Conservation (phyloP, 2,797 vertebrate species). For the Semaprochilodus insignis region DNA sequence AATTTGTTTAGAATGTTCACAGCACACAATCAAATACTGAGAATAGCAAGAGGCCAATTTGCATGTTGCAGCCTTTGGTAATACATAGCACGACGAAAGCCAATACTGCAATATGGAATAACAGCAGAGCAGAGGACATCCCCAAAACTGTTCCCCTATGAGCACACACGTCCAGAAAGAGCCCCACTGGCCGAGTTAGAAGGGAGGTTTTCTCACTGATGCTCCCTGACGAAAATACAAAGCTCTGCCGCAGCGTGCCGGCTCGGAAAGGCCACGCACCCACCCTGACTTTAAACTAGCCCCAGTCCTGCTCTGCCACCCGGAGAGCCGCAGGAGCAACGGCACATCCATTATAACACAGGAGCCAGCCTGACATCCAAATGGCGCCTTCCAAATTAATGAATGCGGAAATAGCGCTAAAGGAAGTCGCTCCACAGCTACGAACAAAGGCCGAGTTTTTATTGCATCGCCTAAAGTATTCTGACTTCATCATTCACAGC, state of each 20-base stretch:
- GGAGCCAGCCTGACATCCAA: constrained; percentile 1
- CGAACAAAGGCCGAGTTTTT: no score
- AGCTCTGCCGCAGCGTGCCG: constrained; percentile 18
- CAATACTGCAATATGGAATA: no score
- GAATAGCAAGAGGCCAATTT: no score
- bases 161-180: neutral
- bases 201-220: neutral
- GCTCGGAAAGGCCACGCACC: constrained; percentile 31
- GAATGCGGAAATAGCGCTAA: neutral
- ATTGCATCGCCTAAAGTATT: no score
- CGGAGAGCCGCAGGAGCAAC: constrained; percentile 1
- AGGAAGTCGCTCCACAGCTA: no score
- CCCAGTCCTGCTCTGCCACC: constrained; percentile 4
- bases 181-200: neutral
- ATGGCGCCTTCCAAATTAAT: constrained; percentile 6
- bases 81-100: no score
- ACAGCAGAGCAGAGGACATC: neutral
- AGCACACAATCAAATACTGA: no score
- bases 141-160: neutral
- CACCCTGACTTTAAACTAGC: constrained; percentile 33
- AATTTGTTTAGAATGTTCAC: no score
- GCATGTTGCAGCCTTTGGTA: no score
- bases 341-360: constrained; percentile 26
- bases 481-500: no score
- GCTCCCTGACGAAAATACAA: constrained; percentile 14